These are phyloP conservation scores for Cydia splendana DNA, from an alignment of 1,140 invertebrate genomes.

Conservation along the genomic window DNA sequence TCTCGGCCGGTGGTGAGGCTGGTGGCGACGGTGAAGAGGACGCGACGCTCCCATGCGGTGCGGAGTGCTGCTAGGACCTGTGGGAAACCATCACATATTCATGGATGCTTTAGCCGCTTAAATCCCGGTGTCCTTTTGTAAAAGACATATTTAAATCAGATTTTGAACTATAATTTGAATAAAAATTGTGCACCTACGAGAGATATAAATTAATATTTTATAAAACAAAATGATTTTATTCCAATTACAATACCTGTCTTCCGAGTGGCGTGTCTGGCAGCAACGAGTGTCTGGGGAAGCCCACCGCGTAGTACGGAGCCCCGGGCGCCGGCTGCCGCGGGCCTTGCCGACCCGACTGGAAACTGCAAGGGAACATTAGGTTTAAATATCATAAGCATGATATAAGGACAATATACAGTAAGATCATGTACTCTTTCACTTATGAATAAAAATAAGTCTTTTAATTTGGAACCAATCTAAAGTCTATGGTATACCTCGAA, in stretches of 20 bases:
- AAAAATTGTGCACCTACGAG: no score
- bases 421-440: no score
- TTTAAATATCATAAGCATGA: no score
- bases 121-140: neutral
- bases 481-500: no score
- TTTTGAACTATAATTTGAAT: no score
- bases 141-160: neutral
- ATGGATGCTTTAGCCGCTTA: neutral
- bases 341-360: constrained; percentile 91
- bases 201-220: no score
- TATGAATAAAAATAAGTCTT: no score
- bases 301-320: constrained; percentile 90
- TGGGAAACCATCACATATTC: constrained; percentile 21
- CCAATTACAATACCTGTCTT: constrained; percentile 66
- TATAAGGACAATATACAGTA: no score
- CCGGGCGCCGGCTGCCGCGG: constrained; percentile 90
- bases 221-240: no score
- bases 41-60: constrained; percentile 90
- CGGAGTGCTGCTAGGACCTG: constrained; percentile 85
- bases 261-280: constrained; percentile 90
- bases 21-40: constrained; percentile 92
- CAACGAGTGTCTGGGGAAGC: constrained; percentile 91
- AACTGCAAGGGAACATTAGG: constrained; percentile 78
- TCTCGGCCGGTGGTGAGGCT: constrained; percentile 93
- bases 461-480: no score